Conservation (phyloP, 2,113 vertebrate genomes). For the Eonycteris spelaea region DNA sequence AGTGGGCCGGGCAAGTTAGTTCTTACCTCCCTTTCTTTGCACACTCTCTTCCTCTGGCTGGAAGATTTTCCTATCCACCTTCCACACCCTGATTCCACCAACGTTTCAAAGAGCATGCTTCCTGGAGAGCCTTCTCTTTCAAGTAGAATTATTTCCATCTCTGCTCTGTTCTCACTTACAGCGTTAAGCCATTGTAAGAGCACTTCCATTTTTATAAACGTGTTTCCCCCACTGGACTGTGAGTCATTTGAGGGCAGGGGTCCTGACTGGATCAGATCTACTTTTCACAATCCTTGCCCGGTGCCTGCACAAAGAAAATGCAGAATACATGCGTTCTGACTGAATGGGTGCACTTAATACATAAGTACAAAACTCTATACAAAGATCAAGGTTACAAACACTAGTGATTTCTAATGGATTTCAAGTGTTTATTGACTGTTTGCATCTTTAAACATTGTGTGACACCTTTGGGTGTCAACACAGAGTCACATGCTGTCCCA, state of each 20-base stretch:
- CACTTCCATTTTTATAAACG: fast-evolving
- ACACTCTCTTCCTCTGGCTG: background rate
- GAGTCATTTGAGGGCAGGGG: background rate
- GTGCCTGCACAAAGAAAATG: background rate
- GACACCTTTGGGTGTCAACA: background rate
- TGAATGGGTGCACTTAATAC: background rate
- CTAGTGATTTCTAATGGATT: background rate
- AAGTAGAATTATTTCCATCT: background rate
- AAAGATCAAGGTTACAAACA: background rate
- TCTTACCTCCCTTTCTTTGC: background rate
- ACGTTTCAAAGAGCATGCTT: background rate
- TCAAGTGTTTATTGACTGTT: background rate
- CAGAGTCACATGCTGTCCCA: background rate
- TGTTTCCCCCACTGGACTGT: background rate
- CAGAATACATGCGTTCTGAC: background rate
- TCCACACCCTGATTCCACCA: background rate
- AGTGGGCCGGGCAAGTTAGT: fast-evolving
- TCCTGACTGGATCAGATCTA: background rate
- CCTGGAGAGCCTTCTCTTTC: background rate
- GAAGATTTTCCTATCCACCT: background rate
- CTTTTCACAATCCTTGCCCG: background rate
- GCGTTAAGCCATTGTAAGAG: background rate
- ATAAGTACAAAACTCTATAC: background rate
- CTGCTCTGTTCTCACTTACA: background rate
- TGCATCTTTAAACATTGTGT: too few species aligned